Evolutionary conservation across 2,888 invertebrate species (phyloP).

Genomic region (Orthosia cruda): DNA sequence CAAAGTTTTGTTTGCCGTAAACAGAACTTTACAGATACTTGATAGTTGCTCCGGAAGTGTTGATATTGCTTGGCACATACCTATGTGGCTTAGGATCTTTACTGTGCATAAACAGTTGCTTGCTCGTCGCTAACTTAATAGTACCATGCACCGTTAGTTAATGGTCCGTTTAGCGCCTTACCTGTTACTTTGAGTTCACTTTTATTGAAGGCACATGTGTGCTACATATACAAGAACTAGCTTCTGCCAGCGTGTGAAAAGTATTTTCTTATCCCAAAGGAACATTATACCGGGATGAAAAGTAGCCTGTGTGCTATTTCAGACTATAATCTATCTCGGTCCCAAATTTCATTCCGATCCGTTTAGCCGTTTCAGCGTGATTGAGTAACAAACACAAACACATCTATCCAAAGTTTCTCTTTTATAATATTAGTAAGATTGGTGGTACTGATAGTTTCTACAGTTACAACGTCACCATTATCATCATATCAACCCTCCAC

Average conservation of each 20-base stretch:
- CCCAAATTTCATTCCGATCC: too few species aligned
- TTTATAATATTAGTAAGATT: too few species aligned
- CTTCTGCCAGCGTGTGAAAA: too few species aligned
- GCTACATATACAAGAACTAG: too few species aligned
- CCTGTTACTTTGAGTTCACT: conserved; percentile 41
- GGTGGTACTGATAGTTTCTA: neutral
- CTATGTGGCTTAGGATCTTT: conserved; percentile 16
- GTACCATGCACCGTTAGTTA: conserved; percentile 32
- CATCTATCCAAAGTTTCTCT: too few species aligned
- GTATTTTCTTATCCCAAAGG: too few species aligned
- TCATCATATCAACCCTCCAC: neutral
- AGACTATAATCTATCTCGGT: too few species aligned
- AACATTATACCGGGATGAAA: too few species aligned
- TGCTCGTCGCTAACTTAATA: conserved; percentile 19
- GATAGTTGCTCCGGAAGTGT: conserved; percentile 16
- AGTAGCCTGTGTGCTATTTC: too few species aligned
- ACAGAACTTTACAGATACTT: conserved; percentile 35
- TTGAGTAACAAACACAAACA: too few species aligned
- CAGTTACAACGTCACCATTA: neutral
- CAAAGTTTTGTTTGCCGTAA: conserved; percentile 33
- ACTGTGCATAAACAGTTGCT: conserved; percentile 27
- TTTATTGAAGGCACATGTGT: conserved; percentile 22
- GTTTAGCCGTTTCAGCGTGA: too few species aligned
- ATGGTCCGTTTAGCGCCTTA: conserved; percentile 38
- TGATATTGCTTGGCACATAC: conserved; percentile 17